Conservation (phyloP, 2,113 vertebrate genomes). For the Melanostigma gelatinosum region DNA sequence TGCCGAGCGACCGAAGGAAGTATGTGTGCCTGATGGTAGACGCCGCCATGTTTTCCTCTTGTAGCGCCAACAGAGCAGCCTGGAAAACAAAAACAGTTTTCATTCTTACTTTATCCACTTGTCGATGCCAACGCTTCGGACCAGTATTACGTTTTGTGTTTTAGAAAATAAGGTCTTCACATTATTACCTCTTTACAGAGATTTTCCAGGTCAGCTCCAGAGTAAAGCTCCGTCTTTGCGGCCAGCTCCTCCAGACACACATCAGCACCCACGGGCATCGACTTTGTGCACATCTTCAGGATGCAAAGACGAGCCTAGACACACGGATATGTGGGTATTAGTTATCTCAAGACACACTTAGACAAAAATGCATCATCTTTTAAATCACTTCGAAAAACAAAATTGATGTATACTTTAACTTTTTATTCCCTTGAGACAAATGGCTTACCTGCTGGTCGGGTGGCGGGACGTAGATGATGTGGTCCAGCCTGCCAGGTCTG, state of each 20-base stretch:
- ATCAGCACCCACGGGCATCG: constrained; percentile 83
- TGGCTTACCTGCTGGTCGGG: constrained; percentile 89
- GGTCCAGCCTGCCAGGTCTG: constrained; percentile 94
- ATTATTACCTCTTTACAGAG: constrained; percentile 92
- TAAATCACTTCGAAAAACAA: neutral
- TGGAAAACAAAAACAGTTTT: constrained; percentile 65
- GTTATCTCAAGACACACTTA: neutral
- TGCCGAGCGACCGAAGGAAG: constrained; percentile 85
- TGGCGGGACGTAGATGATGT: constrained; percentile 91
- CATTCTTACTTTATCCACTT: neutral
- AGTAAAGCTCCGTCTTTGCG: constrained; percentile 84
- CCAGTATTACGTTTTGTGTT: neutral
- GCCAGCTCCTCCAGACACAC: constrained; percentile 88
- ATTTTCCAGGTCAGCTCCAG: constrained; percentile 94
- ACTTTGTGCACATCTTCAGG: constrained; percentile 86
- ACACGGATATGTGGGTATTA: neutral
- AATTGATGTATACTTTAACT: neutral
- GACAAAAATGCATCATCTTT: neutral
- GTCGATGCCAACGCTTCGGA: neutral
- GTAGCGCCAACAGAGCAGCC: constrained; percentile 91
- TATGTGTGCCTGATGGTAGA: constrained; percentile 83
- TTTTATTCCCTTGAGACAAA: neutral
- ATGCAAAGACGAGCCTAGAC: constrained; percentile 88
- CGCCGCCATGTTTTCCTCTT: constrained; percentile 87
- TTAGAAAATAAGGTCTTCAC: neutral